A percentile compares a stretch with the other conserved stretches of the same genome.
Evolutionary conservation across 1,140 invertebrate species (phyloP).

Genomic region (Chionoecetes opilio): DNA sequence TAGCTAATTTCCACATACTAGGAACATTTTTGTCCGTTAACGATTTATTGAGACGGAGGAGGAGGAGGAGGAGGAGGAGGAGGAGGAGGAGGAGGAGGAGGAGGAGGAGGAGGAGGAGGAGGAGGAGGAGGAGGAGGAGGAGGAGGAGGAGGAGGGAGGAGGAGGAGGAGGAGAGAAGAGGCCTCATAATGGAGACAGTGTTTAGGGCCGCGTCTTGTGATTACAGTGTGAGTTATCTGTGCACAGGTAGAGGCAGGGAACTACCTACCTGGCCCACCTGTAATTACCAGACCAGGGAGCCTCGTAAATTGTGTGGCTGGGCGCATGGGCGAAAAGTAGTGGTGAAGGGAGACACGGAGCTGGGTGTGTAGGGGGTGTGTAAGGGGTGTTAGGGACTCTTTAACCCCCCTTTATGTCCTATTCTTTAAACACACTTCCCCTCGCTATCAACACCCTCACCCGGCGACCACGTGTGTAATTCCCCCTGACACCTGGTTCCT

Average conservation of each 20-base stretch:
- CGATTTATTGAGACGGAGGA: no score
- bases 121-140: neutral
- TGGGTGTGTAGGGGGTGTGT: neutral
- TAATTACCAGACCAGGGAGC: neutral
- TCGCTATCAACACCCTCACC: neutral
- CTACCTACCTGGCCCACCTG: neutral
- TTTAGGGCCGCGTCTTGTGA: slow-evolving; percentile 25
- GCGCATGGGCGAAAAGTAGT: neutral
- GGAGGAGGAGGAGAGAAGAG: neutral
- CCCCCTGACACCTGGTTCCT: neutral
- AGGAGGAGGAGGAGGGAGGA: neutral
- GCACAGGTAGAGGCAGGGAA: slow-evolving; percentile 24
- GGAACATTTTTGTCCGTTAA: no score
- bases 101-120: neutral
- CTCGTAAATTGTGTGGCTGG: neutral
- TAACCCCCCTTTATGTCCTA: neutral
- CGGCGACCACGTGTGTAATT: neutral
- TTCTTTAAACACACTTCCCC: neutral
- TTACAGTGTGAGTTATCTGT: neutral
- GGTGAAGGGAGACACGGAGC: neutral
- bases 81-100: neutral
- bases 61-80: neutral
- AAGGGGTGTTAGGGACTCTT: neutral
- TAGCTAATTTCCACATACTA: no score
- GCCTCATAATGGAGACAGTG: slow-evolving; percentile 27